Percentiles rank a stretch among this genome's conserved stretches.
These are phyloP conservation scores for Sarotherodon lohbergeri DNA, from an alignment of 2,113 vertebrate species.

Conservation along the genomic window DNA sequence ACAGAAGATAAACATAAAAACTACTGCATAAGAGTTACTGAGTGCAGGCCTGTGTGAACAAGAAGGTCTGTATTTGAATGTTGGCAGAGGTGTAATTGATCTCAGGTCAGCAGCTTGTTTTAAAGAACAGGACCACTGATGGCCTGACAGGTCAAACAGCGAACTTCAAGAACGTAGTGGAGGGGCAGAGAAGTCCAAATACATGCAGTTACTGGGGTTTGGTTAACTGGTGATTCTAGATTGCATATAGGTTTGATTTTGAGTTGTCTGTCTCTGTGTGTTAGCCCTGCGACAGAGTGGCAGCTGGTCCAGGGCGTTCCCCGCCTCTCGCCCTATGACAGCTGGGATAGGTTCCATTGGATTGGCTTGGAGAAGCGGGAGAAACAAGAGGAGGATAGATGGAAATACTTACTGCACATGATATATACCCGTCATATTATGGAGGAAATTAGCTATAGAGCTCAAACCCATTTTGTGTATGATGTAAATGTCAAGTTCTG, in stretches of 20 bases:
- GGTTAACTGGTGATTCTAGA: not conserved
- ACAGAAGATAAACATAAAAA: not conserved
- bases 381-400: not conserved
- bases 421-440: not conserved
- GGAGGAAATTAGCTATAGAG: not conserved
- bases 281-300: not conserved
- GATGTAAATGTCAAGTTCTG: not conserved
- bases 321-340: rapidly evolving
- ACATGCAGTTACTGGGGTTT: not conserved
- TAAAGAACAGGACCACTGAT: not conserved
- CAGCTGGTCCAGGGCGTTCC: not conserved
- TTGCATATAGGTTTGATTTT: not conserved
- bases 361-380: not conserved
- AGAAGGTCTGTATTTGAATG: not conserved
- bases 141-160: not conserved
- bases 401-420: not conserved
- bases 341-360: not conserved
- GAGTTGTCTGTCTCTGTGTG: not conserved
- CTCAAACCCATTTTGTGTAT: not conserved
- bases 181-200: not conserved
- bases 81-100: not conserved
- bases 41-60: not conserved
- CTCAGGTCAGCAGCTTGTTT: not conserved
- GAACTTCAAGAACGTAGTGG: not conserved
- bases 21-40: not conserved